phyloP scores from a whole-genome alignment of 23 tunicate genomes.

The Halocynthia aurantium region DNA sequence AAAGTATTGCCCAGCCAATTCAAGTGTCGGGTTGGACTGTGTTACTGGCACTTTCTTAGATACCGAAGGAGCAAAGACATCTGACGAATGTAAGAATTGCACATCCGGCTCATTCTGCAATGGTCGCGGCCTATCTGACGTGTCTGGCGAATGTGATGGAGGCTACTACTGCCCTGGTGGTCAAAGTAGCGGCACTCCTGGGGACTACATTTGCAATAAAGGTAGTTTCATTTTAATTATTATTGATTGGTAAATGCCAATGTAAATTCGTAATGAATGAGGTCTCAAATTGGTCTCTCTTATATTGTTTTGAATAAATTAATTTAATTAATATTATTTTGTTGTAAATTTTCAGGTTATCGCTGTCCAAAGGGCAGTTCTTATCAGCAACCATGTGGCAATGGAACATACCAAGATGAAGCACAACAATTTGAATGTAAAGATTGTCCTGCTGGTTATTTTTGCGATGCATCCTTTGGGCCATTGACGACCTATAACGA shows the following conservation, averaged over 20 bases:
- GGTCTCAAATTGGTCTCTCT: background rate
- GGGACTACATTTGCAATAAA: slow-evolving; percentile 42
- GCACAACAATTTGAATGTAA: slow-evolving; percentile 39
- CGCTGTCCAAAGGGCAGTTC: slow-evolving; percentile 44
- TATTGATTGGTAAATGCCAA: too few relatives aligned
- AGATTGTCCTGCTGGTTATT: slow-evolving; percentile 85
- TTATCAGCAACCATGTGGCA: slow-evolving; percentile 46
- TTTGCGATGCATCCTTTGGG: slow-evolving; percentile 80
- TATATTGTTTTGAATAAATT: background rate
- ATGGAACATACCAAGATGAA: slow-evolving; percentile 74
- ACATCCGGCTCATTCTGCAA: slow-evolving; percentile 67
- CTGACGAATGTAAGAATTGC: slow-evolving; percentile 50
- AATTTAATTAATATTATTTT: background rate
- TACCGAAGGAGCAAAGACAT: slow-evolving; percentile 16
- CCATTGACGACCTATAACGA: slow-evolving; percentile 64
- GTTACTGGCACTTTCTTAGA: slow-evolving; percentile 57
- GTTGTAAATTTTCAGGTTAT: slow-evolving; percentile 38
- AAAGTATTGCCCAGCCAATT: slow-evolving; percentile 67
- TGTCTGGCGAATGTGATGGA: slow-evolving; percentile 43
- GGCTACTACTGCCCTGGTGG: slow-evolving; percentile 84
- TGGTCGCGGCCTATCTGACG: slow-evolving; percentile 33
- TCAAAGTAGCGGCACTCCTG: slow-evolving; percentile 32
- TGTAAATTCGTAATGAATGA: background rate
- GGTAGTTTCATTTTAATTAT: slow-evolving; percentile 14
- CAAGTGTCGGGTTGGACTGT: slow-evolving; percentile 37